A percentile compares a stretch with the other conserved stretches of the same genome.
These are phyloP conservation scores for Sebastes dallii DNA, from an alignment of 2,797 vertebrate species.

Conservation along the genomic window DNA sequence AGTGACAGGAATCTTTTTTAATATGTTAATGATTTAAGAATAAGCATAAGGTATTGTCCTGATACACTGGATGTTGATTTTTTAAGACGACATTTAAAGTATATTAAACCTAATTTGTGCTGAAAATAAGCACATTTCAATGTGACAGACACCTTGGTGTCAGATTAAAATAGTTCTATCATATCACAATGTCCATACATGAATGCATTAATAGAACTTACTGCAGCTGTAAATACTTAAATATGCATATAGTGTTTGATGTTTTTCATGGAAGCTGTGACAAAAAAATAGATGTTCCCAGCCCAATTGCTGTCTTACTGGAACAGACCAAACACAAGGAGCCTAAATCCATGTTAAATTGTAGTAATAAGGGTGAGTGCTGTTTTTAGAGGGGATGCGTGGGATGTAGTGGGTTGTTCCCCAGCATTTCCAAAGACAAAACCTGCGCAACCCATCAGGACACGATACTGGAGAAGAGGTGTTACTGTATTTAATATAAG, in stretches of 20 bases:
- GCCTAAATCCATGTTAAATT: constrained; percentile 33
- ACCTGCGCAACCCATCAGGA: constrained; percentile 28
- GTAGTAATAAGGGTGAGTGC: constrained; percentile 15
- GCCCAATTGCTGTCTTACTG: background rate
- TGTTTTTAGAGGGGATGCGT: constrained; percentile 42
- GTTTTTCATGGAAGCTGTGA: constrained; percentile 36
- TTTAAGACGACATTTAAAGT: background rate
- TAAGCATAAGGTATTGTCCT: background rate
- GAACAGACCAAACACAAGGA: constrained; percentile 12
- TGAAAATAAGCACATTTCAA: background rate
- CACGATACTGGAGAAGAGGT: constrained; percentile 10
- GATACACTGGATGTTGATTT: background rate
- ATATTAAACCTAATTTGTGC: background rate
- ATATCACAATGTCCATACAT: constrained; percentile 5
- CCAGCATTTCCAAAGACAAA: constrained; percentile 23
- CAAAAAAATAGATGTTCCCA: constrained; percentile 33
- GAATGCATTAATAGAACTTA: constrained; percentile 3
- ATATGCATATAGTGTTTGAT: constrained; percentile 20
- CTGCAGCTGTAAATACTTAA: constrained; percentile 18
- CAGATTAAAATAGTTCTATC: constrained; percentile 14
- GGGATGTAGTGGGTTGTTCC: constrained; percentile 29
- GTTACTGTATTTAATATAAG: constrained; percentile 29
- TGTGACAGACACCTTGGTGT: background rate
- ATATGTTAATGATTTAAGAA: background rate
- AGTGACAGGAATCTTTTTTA: background rate